These are phyloP conservation scores for Diorhabda elongata DNA, from an alignment of 1,140 invertebrate genomes.

Conservation along the genomic window DNA sequence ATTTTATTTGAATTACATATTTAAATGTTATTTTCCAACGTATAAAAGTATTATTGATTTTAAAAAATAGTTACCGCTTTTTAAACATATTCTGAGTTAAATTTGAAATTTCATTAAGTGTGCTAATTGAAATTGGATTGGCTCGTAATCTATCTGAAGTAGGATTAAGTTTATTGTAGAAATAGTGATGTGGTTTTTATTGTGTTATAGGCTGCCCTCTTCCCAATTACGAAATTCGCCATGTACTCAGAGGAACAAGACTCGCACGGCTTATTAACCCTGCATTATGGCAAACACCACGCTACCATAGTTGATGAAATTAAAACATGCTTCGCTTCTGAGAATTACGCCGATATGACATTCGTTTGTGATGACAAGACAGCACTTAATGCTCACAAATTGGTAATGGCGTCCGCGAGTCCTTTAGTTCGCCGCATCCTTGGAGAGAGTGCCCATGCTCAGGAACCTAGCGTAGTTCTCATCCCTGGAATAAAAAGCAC, in stretches of 20 bases:
- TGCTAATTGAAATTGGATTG: too few relatives aligned
- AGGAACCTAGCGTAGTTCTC: constrained; percentile 70
- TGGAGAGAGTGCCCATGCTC: constrained; percentile 66
- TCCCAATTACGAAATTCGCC: constrained; percentile 39
- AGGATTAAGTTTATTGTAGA: too few relatives aligned
- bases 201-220: constrained; percentile 32
- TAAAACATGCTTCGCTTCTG: constrained; percentile 75
- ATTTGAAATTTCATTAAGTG: too few relatives aligned
- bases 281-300: constrained; percentile 86
- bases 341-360: constrained; percentile 75
- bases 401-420: constrained; percentile 78
- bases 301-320: constrained; percentile 82
- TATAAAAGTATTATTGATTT: too few relatives aligned
- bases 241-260: constrained; percentile 48
- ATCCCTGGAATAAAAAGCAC: constrained; percentile 73
- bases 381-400: constrained; percentile 69
- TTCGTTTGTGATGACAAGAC: constrained; percentile 75
- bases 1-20: too few relatives aligned
- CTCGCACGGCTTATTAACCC: constrained; percentile 62
- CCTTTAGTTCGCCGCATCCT: constrained; percentile 71
- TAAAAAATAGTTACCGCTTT: too few relatives aligned
- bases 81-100: too few relatives aligned
- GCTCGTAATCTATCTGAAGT: too few relatives aligned
- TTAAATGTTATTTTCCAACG: too few relatives aligned
- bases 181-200: not conserved